A percentile compares a stretch with the other conserved stretches of the same genome.
Conservation (phyloP, 2,113 vertebrate species). For the Corvus cornix region DNA sequence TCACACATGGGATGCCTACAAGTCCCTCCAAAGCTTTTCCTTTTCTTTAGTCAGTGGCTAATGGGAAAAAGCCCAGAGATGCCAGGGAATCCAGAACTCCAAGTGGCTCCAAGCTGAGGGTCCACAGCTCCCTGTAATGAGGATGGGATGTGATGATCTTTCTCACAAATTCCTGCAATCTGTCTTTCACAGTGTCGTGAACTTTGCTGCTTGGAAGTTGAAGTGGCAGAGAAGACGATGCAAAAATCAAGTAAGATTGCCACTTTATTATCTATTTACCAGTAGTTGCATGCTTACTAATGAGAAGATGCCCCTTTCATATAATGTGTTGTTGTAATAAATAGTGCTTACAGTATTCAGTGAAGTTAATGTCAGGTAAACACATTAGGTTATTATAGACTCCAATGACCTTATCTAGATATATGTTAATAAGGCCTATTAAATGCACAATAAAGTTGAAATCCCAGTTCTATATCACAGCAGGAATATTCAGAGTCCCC, state of each 20-base stretch:
- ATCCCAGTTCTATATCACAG: neutral
- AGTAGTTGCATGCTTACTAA: neutral
- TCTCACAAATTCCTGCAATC: neutral
- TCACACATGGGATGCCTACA: neutral
- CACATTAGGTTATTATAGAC: neutral
- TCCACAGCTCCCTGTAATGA: accelerated
- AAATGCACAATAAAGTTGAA: neutral
- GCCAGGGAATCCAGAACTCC: neutral
- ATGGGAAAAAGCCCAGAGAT: neutral
- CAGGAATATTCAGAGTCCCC: neutral
- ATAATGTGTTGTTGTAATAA: neutral
- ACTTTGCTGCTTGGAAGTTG: constrained; percentile 74
- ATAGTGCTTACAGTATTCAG: neutral
- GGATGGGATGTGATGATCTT: neutral
- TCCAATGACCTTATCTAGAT: neutral
- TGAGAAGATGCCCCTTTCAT: neutral
- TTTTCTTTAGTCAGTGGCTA: neutral
- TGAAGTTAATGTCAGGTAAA: neutral
- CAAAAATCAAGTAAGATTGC: constrained; percentile 63
- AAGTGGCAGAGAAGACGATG: constrained; percentile 50
- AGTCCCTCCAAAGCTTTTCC: neutral
- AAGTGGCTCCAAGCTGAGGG: neutral
- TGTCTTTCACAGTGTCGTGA: constrained; percentile 72
- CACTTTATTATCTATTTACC: neutral
- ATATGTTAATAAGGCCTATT: neutral